Base-by-base conservation (phyloP, 2,113 vertebrate species). In the Gallinago media region DNA sequence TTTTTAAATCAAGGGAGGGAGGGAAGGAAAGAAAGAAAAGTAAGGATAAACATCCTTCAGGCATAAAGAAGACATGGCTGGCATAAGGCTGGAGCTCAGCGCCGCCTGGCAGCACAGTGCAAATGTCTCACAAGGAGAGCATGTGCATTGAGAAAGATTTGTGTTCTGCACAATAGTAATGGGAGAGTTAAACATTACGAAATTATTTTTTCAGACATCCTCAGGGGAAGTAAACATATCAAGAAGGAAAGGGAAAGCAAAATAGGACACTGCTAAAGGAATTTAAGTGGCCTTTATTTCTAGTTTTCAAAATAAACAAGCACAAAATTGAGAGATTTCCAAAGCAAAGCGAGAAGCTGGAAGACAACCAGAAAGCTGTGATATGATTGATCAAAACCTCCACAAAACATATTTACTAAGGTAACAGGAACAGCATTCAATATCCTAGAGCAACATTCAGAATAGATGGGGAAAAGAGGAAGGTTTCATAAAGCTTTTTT, bases 401-500 rank as follows among this genome's bases (percentile, higher is more conserved):
- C 3, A 0, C 47, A 91, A 86, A 94, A 80, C 10, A 18, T 42
- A 89, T 52, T 94, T 58, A 75, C 26, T 87, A 84, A 77, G 46
- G n/a, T 68, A 87, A 89, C 21, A 91, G n/a, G 32, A 94, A 73
- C 25, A 67, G n/a, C 15, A 82, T 47, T 95, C 11, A 72, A 44
- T 63, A 83, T 90, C 63, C 29, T 76, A 32, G 16, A 89, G 46
- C 27, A 94, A 79, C 52, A 61, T 47, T 91, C 63, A 85, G 92
- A 74, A 63, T 49, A 96, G 73, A 93, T 94, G 76, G 34, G 19
- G 36, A 40, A 44, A 85, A 65, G n/a, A 50, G 5, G 32, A 54
- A 56, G 55, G n/a, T 75, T 94, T 94, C 70, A 86, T 61, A 94
- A 91, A 84, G 25, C 10, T 70, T 86, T 74, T 89, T 75, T 75